These are phyloP conservation scores for Cossypha niveicapilla DNA, from an alignment of 2,797 vertebrate genomes.

Conservation along the genomic window DNA sequence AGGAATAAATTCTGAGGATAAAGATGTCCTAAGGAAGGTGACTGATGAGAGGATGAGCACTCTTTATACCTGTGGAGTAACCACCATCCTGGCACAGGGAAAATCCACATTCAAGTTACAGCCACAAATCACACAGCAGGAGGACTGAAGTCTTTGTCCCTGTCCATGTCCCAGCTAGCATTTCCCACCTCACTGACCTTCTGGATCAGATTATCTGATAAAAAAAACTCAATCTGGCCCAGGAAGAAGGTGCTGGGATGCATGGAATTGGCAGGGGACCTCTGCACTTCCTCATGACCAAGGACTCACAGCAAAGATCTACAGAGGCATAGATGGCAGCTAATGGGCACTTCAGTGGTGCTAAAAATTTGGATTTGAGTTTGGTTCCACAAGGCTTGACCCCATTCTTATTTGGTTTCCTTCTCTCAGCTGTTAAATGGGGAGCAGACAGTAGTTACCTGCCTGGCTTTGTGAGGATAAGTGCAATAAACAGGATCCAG, in stretches of 20 bases:
- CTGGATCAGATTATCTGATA: background rate
- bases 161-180: background rate
- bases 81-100: background rate
- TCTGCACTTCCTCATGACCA: rapidly evolving
- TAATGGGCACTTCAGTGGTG: background rate
- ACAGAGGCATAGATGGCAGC: background rate
- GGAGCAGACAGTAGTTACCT: background rate
- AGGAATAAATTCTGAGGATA: background rate
- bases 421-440: background rate
- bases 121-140: background rate
- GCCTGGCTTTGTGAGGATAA: background rate
- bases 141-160: background rate
- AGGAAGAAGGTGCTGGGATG: background rate
- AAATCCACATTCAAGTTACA: background rate
- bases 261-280: rapidly evolving
- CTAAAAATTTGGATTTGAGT: background rate
- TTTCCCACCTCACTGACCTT: background rate
- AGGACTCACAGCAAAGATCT: background rate
- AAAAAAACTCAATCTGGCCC: background rate
- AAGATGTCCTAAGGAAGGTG: background rate
- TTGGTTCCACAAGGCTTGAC: background rate
- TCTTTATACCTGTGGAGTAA: background rate
- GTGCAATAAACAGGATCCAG: background rate
- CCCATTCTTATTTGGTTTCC: background rate
- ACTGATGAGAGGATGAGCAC: background rate